Evolutionary conservation across 2,888 invertebrate species (phyloP), one percentile per base, ranked within the genome.

Genomic region (Mactromeris polynyma): DNA sequence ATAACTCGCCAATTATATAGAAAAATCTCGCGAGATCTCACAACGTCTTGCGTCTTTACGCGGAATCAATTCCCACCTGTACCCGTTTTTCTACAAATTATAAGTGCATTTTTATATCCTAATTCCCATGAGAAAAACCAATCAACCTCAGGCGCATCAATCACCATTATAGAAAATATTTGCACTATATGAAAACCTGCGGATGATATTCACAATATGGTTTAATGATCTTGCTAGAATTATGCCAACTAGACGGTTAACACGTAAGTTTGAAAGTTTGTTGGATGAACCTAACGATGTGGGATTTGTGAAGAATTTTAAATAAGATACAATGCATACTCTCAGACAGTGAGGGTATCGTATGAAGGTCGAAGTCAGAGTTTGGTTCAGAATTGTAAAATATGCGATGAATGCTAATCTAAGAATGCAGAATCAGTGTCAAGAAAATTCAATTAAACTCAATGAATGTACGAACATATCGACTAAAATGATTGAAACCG

Each of bases 161-260:
- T 73, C 73, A 73, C 26, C 17, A 19, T 73, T 33, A 64, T 33
- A 33, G 36, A 33, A 14, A 0, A 36, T 14, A 73, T 31, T 73
- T 73, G 36, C 19, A 33, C 73, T 73, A 36, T 73, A 14, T 33
- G 36, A 33, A 73, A 73, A 73, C 17, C 73, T 73, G 73, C 14
- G 33, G 31, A 73, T 73, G 33, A 33, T 19, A 73, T 73, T 33
- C 19, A 33, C 73, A 73, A 73, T 73, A 36, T 73, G 73, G 31
- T 33, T 33, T 73, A 73, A 73, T 73, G 73, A 73, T 73, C 73
- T 36, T 14, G 36, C 73, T 36, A 73, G 73, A 73, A 36, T 73
- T 73, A 33, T 73, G 73, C 73, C 73, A 73, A 73, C 9, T 33
- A 33, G 73, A 73, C 36, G 31, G 73, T 33, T 73, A 73, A 19